A percentile compares a stretch with the other conserved stretches of the same genome.
Conservation (phyloP, 2,888 invertebrate species). For the Papilio protenor region DNA sequence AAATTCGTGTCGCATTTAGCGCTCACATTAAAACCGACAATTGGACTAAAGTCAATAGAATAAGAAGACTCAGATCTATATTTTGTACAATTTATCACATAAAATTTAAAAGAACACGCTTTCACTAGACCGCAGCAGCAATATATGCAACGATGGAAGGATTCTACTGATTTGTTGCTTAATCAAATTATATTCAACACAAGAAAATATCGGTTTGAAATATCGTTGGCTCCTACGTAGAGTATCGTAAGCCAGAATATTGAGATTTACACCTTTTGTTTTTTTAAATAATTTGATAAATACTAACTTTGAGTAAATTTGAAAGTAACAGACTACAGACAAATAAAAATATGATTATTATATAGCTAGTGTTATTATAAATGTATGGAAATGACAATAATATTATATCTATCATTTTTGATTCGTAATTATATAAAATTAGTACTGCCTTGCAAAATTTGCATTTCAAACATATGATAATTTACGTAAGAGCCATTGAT, state of each 20-base stretch:
- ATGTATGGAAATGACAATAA: no score
- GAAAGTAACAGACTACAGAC: no score
- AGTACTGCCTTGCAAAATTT: background rate
- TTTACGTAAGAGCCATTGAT: background rate
- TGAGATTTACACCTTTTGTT: no score
- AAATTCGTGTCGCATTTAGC: conserved; percentile 46
- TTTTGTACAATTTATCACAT: conserved; percentile 82
- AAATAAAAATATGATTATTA: no score
- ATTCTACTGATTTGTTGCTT: conserved; percentile 48
- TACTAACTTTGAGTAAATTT: no score
- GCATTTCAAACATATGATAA: background rate
- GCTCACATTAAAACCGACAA: conserved; percentile 52
- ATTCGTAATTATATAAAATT: no score
- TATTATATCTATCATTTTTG: no score
- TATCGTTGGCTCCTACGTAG: no score
- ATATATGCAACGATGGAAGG: conserved; percentile 52
- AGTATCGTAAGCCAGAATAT: no score
- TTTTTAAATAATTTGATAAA: no score
- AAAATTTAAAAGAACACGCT: conserved; percentile 73
- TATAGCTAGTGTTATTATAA: no score
- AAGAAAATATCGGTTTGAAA: no score
- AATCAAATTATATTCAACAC: conserved; percentile 52
- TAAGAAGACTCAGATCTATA: conserved; percentile 77
- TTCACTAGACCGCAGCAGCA: conserved; percentile 56
- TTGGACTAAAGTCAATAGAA: conserved; percentile 71